Evolutionary conservation across 2,113 vertebrate genomes (phyloP), one percentile per base, ranked within the genome.

Genomic region (Cynopterus brachyotis): DNA sequence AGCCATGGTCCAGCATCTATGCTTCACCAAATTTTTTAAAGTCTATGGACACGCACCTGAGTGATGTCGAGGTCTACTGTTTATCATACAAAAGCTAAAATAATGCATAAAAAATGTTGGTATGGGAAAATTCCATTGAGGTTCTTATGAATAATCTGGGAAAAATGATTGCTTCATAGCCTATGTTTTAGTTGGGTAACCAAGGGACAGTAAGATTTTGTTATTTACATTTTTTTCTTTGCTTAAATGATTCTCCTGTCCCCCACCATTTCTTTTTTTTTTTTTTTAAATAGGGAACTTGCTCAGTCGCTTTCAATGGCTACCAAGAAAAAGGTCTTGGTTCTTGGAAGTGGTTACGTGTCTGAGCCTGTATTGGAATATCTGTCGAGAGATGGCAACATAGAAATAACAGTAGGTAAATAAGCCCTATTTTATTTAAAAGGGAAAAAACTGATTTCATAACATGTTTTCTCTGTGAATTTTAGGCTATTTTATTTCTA

Each of bases 271-370:
- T 55, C 40, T 22, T 75, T 81, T 55, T 40, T 79, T 80, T 12
- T 59, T 62, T 82, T 30, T 82, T 40, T 78, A 15, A 64, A 82
- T 98, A 99, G 99, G 97, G 99, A 99, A 82, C 98, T 98, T 1
- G 97, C 99, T 62, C 99, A 99, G 97, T 99, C 98, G 9, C 91
- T 99, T 97, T 99, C 98, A 98, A 99, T 99, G 98, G 79, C 84
- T 6, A 98, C 94, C 40, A 99, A 99, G 98, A 99, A 99, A 98
- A 99, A 97, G 10, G 99, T 99, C 70, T 98, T 99, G 91, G 94
- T 99, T 97, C 99, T 99, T 0, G 99, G 99, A 28, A 99, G 99
- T 35, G 99, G 99, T 32, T 99, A 99, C 16, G 99, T 99, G 85
- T 99, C 99, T 47, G 99, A 98, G 17, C 99, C 99, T 17, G 99